Base-by-base conservation (phyloP, 2,888 invertebrate genomes). In the Laspeyria flexula region DNA sequence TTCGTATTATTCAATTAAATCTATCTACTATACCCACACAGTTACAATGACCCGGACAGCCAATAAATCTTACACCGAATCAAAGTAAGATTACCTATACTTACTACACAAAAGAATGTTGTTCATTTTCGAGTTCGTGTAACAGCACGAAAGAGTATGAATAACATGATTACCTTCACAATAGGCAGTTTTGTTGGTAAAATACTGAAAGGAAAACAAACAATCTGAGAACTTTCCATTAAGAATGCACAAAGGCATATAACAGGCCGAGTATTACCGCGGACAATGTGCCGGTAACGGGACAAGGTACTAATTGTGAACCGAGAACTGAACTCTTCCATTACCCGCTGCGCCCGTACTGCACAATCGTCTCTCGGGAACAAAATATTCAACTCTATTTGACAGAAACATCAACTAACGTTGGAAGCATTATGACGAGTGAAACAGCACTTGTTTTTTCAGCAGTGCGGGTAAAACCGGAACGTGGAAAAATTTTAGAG, bases 201-300 rank as follows among this genome's bases (percentile, higher is more conserved):
- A 71, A 79, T 66, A 74, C 71, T 68, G 75, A 83, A 81, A 69
- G 64, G 61, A 75, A 81, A 78, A 81, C 83, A 83, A 83, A 86
- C 77, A 83, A 80, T 74, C 74, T 77, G 82, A 83, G 33, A 85
- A 81, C 72, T 73, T 79, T 73, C 78, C 75, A 85, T 86, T 85
- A 81, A 72, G 75, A 82, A 75, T 75, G 73, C 80, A 88, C 88
- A 88, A 88, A 87, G 89, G 86, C 75, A 79, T 79, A 84, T 85
- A 83, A 85, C 79, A 76, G 77, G 75, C 72, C 69, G 74, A 77
- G 85, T 84, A 85, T 80, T 81, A 85, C 79, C 78, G 83, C 84
- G 79, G 83, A 90, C 90, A 89, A 88, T 86, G 85, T 75, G 79
- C 71, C 69, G 70, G 83, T 90, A 92, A 91, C 90, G 90, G 90